Percentiles rank a stretch among this genome's conserved stretches.
These are phyloP conservation scores for Malthinus seriepunctatus DNA, from an alignment of 2,888 invertebrate species.

Conservation along the genomic window DNA sequence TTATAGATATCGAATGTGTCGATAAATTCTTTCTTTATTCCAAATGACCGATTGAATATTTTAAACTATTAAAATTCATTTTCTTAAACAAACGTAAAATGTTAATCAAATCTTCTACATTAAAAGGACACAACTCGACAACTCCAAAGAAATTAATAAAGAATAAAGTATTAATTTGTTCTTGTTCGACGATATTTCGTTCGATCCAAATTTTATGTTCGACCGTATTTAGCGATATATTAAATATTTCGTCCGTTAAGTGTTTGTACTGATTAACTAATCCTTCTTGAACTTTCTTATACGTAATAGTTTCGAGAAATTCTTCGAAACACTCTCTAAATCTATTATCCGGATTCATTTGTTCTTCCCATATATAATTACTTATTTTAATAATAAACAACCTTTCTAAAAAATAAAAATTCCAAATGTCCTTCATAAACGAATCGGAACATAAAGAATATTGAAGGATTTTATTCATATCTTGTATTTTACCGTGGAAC, in stretches of 20 bases:
- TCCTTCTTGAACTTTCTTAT: slow-evolving; percentile 60
- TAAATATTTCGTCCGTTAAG: slow-evolving; percentile 61
- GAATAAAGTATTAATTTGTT: slow-evolving; percentile 65
- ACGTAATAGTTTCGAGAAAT: slow-evolving; percentile 59
- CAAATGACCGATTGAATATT: too few relatives aligned
- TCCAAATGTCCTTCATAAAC: slow-evolving; percentile 61
- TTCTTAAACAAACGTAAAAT: slow-evolving; percentile 62
- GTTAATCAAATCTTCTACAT: slow-evolving; percentile 57
- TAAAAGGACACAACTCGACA: slow-evolving; percentile 55
- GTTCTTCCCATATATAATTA: slow-evolving; percentile 53
- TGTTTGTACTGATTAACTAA: slow-evolving; percentile 64
- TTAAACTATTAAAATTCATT: slow-evolving; percentile 67
- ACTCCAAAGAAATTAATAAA: slow-evolving; percentile 60
- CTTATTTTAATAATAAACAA: slow-evolving; percentile 73
- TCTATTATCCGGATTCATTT: slow-evolving; percentile 32
- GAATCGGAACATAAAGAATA: slow-evolving; percentile 49
- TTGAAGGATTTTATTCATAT: slow-evolving; percentile 52
- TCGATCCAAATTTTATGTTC: slow-evolving; percentile 62
- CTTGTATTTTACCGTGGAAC: slow-evolving; percentile 64
- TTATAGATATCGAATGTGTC: too few relatives aligned
- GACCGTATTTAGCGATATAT: slow-evolving; percentile 60
- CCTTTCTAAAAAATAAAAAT: slow-evolving; percentile 74
- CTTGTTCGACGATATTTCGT: slow-evolving; percentile 65
- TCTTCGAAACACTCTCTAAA: slow-evolving; percentile 54
- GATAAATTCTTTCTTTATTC: too few relatives aligned